phyloP scores from a whole-genome alignment of 2,113 vertebrate genomes.

The Burhinus oedicnemus region DNA sequence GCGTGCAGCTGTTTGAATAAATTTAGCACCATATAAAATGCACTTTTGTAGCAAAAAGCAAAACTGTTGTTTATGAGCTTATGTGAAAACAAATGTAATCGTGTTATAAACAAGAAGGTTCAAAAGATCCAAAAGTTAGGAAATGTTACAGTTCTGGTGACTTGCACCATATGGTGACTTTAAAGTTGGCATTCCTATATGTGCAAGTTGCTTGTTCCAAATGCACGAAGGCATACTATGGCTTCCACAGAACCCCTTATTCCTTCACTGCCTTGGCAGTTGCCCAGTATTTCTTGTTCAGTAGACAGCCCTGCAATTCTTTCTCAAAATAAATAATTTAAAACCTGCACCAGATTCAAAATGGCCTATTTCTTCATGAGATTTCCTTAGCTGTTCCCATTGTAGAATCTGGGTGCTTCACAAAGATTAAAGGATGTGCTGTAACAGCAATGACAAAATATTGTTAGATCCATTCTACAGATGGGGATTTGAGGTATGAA shows the following conservation, averaged over 20 bases:
- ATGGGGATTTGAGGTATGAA: not conserved
- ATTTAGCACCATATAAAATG: not conserved
- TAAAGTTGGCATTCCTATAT: not conserved
- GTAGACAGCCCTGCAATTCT: not conserved
- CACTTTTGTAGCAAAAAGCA: not conserved
- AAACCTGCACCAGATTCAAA: not conserved
- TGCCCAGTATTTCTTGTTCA: not conserved
- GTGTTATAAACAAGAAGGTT: not conserved
- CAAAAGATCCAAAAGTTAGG: not conserved
- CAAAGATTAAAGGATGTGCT: not conserved
- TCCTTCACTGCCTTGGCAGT: not conserved
- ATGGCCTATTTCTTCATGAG: not conserved
- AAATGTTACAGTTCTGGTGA: not conserved
- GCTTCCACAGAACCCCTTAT: not conserved
- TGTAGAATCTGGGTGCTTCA: not conserved
- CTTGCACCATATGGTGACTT: not conserved
- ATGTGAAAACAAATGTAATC: not conserved
- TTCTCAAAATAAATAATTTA: not conserved
- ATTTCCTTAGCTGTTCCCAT: not conserved
- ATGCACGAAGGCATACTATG: not conserved
- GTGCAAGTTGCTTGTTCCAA: not conserved
- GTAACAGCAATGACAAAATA: not conserved
- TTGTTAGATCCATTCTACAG: not conserved
- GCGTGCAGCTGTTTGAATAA: constrained; percentile 8
- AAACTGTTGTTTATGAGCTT: not conserved